Evolutionary conservation across 2,888 invertebrate genomes (phyloP).

Genomic region (Kuschelorhynchus macadamiae): DNA sequence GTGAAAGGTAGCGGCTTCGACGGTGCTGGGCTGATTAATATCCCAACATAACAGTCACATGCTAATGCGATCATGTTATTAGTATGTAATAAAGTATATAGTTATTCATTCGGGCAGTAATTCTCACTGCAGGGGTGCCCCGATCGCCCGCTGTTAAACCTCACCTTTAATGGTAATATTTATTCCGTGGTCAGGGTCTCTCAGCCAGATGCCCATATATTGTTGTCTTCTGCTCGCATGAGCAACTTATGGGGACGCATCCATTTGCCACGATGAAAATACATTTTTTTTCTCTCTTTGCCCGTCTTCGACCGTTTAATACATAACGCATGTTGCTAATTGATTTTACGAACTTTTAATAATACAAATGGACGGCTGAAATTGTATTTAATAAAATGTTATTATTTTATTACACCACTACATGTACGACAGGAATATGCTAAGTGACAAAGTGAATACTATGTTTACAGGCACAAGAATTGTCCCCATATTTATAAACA

Average conservation of each 20-base stretch:
- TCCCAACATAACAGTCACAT: slow-evolving; percentile 63
- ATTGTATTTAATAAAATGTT: no score
- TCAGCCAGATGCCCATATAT: slow-evolving; percentile 62
- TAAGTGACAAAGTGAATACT: no score
- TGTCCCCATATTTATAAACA: no score
- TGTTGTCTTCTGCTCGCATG: slow-evolving; percentile 41
- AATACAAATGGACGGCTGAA: no score
- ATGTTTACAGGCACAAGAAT: no score
- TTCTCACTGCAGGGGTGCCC: slow-evolving; percentile 67
- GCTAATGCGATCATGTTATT: slow-evolving; percentile 69
- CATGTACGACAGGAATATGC: no score
- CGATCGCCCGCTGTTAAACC: slow-evolving; percentile 68
- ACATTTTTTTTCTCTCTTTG: slow-evolving; percentile 26
- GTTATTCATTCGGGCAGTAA: slow-evolving; percentile 70
- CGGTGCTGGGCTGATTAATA: slow-evolving; percentile 63
- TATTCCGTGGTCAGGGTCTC: slow-evolving; percentile 66
- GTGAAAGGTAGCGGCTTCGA: slow-evolving; percentile 58
- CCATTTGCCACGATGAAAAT: slow-evolving; percentile 45
- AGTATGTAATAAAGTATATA: slow-evolving; percentile 70
- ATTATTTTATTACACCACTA: no score
- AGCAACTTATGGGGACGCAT: slow-evolving; percentile 40
- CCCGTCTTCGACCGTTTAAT: slow-evolving; percentile 28
- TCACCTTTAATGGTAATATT: slow-evolving; percentile 71
- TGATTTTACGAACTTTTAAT: slow-evolving; percentile 26
- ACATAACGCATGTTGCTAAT: slow-evolving; percentile 25